phyloP scores from a whole-genome alignment of 2,888 invertebrate species.

The Plagiodera versicolora region DNA sequence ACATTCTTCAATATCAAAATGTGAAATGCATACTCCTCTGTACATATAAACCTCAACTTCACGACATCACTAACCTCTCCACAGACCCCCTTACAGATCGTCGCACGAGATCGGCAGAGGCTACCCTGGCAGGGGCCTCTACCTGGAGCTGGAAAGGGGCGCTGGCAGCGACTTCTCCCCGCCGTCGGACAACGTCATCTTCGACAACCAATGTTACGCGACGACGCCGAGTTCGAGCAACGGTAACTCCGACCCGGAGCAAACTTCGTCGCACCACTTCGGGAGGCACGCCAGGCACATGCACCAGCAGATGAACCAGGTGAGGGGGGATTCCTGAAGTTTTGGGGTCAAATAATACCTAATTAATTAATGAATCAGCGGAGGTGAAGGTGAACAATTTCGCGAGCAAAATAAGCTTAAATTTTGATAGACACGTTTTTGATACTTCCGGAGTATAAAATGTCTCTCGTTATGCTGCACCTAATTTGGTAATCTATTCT shows the following conservation, averaged over 20 bases:
- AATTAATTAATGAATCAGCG: too few species aligned
- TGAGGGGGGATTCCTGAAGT: background rate
- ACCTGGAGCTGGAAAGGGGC: constrained; percentile 77
- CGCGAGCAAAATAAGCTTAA: too few species aligned
- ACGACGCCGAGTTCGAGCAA: constrained; percentile 93
- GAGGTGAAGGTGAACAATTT: too few species aligned
- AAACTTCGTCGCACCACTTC: constrained; percentile 64
- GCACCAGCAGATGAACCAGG: constrained; percentile 61
- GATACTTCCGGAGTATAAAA: too few species aligned
- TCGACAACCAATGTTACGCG: constrained; percentile 94
- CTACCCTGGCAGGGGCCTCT: constrained; percentile 72
- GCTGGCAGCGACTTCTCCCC: constrained; percentile 70
- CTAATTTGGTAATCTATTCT: too few species aligned
- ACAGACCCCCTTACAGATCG: constrained; percentile 59
- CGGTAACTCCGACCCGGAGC: constrained; percentile 87
- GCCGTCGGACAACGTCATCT: constrained; percentile 90
- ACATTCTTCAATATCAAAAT: too few species aligned
- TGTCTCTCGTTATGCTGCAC: too few species aligned
- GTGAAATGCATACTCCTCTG: too few species aligned
- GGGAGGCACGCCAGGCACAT: constrained; percentile 62
- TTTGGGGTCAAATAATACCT: too few species aligned
- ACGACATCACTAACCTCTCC: background rate
- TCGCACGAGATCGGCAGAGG: constrained; percentile 74
- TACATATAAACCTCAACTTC: too few species aligned
- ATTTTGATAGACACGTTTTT: too few species aligned